Evolutionary conservation across 30 jellyfish, hydroid and myxozoan species (phyloP), one percentile per base, ranked within the genome.

Genomic region (Chrysaora quinquecirrha): DNA sequence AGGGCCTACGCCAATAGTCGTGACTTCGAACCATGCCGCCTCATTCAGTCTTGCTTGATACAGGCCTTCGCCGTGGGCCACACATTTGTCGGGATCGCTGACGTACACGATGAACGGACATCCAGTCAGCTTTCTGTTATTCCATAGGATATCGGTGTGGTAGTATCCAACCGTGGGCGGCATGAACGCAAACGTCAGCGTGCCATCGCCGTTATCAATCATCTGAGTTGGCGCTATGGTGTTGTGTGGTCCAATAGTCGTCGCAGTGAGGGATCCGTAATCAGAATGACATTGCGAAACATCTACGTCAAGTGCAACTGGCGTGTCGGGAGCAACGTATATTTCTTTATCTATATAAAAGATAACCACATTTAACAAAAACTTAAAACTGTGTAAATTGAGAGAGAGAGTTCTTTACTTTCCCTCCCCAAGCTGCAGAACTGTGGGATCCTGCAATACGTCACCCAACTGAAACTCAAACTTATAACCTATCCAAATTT

Each of bases 1-100:
- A 2, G 99, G 99, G 21, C 99, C 99, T 18, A 95, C 99, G 21
- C 97, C 99, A 20, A 71, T 76, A 34, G 99, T 88, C 21, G 97
- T 71, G 23, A 94, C 96, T 46, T 94, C 96, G 56, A 94, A 94
- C 23, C 64, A 23, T 0, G 93, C 77, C 14, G 82, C 89, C 60
- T 94, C 99, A 61, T 82, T 67, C n/a, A 94, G 61, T 0, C 97
- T 85, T 48, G 97, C 88, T 70, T 87, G 96, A 19, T 94, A 64
- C 69, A 94, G 83, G 56, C 94, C 95, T 27, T 88, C 99, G 14
- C 99, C 99, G 74, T 72, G 94, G 0, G 97, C 90, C 30, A 85
- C 96, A 33, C 93, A 82, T 38, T 88, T 87, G 3, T 72, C 76
- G 9, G 97, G 97, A 48, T 94, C 99, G 50, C 95, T 78, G 2